phyloP scores from a whole-genome alignment of 1,140 invertebrate species.

The Nylanderia fulva region DNA sequence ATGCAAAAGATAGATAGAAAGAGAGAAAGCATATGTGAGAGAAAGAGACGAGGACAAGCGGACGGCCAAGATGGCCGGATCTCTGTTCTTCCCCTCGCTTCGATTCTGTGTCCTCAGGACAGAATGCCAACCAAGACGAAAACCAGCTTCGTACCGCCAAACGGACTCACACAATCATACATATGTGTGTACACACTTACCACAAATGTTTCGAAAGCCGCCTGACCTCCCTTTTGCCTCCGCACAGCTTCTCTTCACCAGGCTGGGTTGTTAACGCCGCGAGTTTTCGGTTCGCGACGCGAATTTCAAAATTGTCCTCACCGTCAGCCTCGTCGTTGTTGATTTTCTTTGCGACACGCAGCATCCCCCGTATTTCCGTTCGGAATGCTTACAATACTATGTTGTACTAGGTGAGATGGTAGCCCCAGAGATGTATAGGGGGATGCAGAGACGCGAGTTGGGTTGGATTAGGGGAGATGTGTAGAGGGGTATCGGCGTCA shows the following conservation, averaged over 20 bases:
- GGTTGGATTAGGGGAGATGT: constrained; percentile 51
- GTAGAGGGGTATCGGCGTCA: constrained; percentile 31
- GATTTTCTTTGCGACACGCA: constrained; percentile 64
- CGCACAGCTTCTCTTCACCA: constrained; percentile 31
- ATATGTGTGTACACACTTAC: constrained; percentile 63
- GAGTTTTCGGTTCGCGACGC: constrained; percentile 39
- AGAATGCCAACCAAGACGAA: constrained; percentile 62
- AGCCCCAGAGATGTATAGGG: constrained; percentile 46
- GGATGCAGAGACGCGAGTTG: constrained; percentile 35
- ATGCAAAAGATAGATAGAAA: constrained; percentile 50
- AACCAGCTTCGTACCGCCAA: constrained; percentile 59
- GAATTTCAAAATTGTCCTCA: constrained; percentile 57
- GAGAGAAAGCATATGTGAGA: not conserved
- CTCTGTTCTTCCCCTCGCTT: constrained; percentile 64
- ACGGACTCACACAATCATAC: constrained; percentile 59
- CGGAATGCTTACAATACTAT: constrained; percentile 34
- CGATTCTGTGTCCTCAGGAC: constrained; percentile 31
- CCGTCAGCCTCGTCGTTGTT: constrained; percentile 34
- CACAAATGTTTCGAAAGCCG: constrained; percentile 70
- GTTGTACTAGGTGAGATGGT: constrained; percentile 32
- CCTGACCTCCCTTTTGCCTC: constrained; percentile 13
- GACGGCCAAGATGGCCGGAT: constrained; percentile 76
- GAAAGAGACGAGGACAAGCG: constrained; percentile 16
- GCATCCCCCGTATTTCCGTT: constrained; percentile 48
- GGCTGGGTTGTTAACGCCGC: constrained; percentile 28